Conservation (phyloP, 37 sponge, comb jelly and placozoan species). For the Spongilla lacustris region DNA sequence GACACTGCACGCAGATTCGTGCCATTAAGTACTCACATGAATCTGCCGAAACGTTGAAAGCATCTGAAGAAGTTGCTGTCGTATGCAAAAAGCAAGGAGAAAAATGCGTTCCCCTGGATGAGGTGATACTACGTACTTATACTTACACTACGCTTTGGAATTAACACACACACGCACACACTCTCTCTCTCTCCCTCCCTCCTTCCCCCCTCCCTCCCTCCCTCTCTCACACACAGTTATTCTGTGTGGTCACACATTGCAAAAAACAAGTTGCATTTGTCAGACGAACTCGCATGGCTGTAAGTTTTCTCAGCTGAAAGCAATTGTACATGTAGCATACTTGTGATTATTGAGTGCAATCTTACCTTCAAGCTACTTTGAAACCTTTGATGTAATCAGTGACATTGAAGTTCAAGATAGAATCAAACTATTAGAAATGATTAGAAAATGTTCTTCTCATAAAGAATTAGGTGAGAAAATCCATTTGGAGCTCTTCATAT, state of each 20-base stretch:
- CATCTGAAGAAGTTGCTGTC: constrained; percentile 58
- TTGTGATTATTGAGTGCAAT: background rate
- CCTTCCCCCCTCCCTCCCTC: too few species aligned
- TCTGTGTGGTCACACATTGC: constrained; percentile 60
- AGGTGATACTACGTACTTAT: constrained; percentile 22
- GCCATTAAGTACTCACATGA: background rate
- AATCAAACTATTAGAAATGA: constrained; percentile 17
- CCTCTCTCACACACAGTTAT: too few species aligned
- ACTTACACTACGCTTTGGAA: too few species aligned
- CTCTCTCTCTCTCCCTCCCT: too few species aligned
- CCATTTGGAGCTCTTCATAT: background rate
- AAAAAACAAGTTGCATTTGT: constrained; percentile 41
- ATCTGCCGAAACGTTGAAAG: constrained; percentile 18
- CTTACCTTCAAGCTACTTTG: constrained; percentile 57
- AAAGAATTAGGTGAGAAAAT: constrained; percentile 45
- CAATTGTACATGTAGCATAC: too few species aligned
- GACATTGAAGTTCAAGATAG: constrained; percentile 37
- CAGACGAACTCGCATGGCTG: constrained; percentile 74
- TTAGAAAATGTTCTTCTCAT: constrained; percentile 31
- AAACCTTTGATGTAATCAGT: constrained; percentile 72
- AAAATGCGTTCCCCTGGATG: constrained; percentile 49
- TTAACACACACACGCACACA: constrained; percentile 29
- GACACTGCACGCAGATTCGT: background rate
- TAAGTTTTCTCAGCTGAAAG: constrained; percentile 14
- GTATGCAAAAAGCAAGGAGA: constrained; percentile 52